phyloP scores from a whole-genome alignment of 2,797 vertebrate species.

The Chrosomus eos region DNA sequence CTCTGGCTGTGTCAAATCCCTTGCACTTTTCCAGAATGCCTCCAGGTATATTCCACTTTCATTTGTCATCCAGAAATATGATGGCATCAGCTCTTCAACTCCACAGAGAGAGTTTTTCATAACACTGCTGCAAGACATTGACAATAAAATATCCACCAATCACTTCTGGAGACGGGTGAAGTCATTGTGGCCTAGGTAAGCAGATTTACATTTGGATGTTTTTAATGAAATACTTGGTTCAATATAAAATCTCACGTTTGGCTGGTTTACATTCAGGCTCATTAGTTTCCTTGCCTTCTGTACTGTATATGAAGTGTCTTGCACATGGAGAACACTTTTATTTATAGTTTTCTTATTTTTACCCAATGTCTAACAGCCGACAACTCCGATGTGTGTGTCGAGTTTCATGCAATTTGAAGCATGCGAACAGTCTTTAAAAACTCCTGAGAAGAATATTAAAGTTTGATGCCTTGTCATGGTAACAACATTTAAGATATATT shows the following conservation, averaged over 20 bases:
- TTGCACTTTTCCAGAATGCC: slow-evolving; percentile 70
- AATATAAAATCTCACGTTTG: background rate
- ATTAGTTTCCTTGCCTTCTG: background rate
- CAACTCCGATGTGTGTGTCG: background rate
- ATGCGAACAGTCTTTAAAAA: background rate
- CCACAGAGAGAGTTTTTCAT: slow-evolving; percentile 59
- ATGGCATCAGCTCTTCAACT: slow-evolving; percentile 75
- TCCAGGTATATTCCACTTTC: slow-evolving; percentile 75
- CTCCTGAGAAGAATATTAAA: background rate
- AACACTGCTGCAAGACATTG: slow-evolving; percentile 30
- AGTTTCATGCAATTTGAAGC: background rate
- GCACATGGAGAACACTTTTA: background rate
- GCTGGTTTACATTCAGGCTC: background rate
- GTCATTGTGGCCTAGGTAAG: background rate
- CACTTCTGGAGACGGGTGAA: slow-evolving; percentile 5
- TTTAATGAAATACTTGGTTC: slow-evolving; percentile 3
- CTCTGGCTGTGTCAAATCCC: slow-evolving; percentile 68
- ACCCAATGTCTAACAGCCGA: background rate
- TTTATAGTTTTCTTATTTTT: background rate
- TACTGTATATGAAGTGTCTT: background rate
- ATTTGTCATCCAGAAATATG: slow-evolving; percentile 80
- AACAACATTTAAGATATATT: background rate
- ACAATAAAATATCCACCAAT: slow-evolving; percentile 32
- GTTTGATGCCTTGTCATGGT: background rate
- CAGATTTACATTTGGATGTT: background rate